Conservation (phyloP, 2,888 invertebrate species). For the Leptarthrus brevirostris region DNA sequence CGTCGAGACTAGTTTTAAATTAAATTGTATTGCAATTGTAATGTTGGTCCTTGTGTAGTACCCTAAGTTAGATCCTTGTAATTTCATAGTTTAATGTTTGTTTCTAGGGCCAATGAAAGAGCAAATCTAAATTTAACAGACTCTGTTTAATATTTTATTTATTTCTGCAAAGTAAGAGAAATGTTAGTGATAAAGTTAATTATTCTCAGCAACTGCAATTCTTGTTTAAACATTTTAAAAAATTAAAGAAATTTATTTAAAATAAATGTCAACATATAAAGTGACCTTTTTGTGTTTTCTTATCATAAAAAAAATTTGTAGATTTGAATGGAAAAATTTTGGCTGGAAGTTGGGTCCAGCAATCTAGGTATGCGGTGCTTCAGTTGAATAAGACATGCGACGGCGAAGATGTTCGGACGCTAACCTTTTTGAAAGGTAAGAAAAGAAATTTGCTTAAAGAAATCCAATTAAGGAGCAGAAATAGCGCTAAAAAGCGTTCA, state of each 20-base stretch:
- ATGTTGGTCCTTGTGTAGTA: not conserved
- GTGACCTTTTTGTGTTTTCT: not conserved
- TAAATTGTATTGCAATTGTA: not conserved
- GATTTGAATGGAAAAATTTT: no score
- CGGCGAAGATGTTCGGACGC: no score
- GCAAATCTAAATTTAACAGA: not conserved
- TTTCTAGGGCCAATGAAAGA: not conserved
- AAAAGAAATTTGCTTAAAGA: no score
- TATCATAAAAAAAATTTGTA: no score
- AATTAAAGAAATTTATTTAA: conserved; percentile 27
- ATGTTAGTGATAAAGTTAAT: conserved; percentile 37
- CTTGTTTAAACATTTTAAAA: conserved; percentile 27
- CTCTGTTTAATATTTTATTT: conserved; percentile 26
- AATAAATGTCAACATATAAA: conserved; percentile 38
- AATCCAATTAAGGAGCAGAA: no score
- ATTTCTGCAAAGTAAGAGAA: conserved; percentile 14
- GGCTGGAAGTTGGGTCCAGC: no score
- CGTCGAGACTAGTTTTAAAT: conserved; percentile 11
- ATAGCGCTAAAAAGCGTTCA: no score
- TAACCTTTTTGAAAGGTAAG: no score
- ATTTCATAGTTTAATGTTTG: conserved; percentile 16
- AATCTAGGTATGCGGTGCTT: no score
- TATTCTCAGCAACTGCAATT: conserved; percentile 34
- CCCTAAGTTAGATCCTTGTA: conserved; percentile 8
- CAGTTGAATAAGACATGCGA: no score